A percentile compares a stretch with the other conserved stretches of the same genome.
Conservation (phyloP, 2,888 invertebrate species). For the Mesorhabditis belari region DNA sequence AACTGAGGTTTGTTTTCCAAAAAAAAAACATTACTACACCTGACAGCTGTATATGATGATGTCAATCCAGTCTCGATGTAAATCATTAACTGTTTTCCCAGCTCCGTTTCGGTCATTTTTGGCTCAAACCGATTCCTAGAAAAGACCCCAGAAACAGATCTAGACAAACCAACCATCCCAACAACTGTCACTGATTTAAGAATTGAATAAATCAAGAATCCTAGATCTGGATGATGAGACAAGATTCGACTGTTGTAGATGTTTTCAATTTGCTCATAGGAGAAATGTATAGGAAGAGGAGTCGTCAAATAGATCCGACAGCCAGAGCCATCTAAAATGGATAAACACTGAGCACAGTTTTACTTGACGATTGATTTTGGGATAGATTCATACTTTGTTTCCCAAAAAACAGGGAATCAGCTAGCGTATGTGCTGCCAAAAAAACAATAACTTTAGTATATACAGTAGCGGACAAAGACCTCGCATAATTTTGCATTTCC, state of each 20-base stretch:
- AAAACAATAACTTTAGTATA: too few relatives aligned
- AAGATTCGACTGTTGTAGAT: slow-evolving; percentile 10
- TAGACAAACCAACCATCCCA: slow-evolving; percentile 18
- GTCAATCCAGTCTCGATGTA: neutral
- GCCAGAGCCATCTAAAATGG: too few relatives aligned
- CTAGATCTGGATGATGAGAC: slow-evolving; percentile 17
- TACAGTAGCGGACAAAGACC: too few relatives aligned
- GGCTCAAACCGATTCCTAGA: slow-evolving; percentile 6
- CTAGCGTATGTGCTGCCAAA: neutral
- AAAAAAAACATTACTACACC: neutral
- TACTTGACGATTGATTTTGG: neutral
- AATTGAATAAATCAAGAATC: slow-evolving; percentile 25
- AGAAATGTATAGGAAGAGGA: slow-evolving; percentile 29
- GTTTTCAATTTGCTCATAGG: slow-evolving; percentile 22
- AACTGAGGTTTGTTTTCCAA: too few relatives aligned
- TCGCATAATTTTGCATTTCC: too few relatives aligned
- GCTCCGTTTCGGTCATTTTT: neutral
- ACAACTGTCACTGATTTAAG: slow-evolving; percentile 39
- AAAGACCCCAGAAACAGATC: neutral
- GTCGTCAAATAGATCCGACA: slow-evolving; percentile 49
- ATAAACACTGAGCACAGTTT: neutral
- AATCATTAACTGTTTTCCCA: neutral
- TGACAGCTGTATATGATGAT: neutral
- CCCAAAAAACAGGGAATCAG: neutral
- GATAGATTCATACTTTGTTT: neutral